These are phyloP conservation scores for Podarcis muralis DNA, from an alignment of 2,113 vertebrate species.

Conservation along the genomic window DNA sequence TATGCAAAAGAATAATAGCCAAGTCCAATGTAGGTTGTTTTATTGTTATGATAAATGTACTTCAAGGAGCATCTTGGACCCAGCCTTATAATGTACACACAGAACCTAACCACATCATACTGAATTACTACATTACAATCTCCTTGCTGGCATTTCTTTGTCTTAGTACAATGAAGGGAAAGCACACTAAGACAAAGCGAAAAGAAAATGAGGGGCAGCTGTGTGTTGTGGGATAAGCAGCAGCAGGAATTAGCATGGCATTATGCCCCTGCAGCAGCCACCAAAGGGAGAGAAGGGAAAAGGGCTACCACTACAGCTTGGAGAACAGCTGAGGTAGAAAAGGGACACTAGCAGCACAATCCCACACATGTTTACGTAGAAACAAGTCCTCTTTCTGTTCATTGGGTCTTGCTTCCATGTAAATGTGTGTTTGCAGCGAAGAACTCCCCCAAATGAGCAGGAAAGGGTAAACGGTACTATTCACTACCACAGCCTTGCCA, in stretches of 20 bases:
- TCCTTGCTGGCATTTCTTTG: not conserved
- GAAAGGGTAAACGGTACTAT: not conserved
- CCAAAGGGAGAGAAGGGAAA: not conserved
- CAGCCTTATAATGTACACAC: not conserved
- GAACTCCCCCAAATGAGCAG: not conserved
- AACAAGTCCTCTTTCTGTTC: not conserved
- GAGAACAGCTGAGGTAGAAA: not conserved
- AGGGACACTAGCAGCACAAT: not conserved
- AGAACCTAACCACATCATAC: not conserved
- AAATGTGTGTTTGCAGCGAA: not conserved
- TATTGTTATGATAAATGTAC: too few relatives aligned
- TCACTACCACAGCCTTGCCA: not conserved
- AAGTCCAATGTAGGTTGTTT: not conserved
- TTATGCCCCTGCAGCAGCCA: not conserved
- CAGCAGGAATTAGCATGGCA: not conserved
- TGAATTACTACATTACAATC: constrained; percentile 3
- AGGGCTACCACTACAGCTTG: not conserved
- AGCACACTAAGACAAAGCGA: not conserved
- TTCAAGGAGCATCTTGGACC: not conserved
- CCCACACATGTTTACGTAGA: not conserved
- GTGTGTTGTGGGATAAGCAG: not conserved
- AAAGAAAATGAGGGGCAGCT: not conserved
- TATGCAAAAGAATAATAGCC: not conserved
- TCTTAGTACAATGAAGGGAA: not conserved
- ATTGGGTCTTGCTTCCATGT: not conserved